Evolutionary conservation across 2,888 invertebrate genomes (phyloP).

Genomic region (Dendrolimus houi): DNA sequence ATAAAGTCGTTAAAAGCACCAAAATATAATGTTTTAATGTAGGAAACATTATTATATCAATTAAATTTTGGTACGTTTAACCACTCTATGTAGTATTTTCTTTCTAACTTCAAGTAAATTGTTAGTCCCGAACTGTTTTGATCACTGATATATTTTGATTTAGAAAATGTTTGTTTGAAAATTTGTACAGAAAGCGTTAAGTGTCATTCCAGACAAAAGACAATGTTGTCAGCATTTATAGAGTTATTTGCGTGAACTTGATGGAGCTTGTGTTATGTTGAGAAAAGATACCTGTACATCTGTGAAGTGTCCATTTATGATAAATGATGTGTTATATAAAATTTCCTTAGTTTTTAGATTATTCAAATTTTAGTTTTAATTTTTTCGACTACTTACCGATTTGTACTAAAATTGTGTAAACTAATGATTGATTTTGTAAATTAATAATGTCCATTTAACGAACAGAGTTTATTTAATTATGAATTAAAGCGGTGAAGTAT

Average conservation of each 20-base stretch:
- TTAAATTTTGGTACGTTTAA: no score
- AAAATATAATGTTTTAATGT: no score
- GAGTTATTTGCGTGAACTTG: conserved; percentile 51
- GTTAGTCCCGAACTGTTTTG: no score
- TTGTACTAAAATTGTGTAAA: conserved; percentile 37
- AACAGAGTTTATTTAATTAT: conserved; percentile 1
- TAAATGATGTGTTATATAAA: conserved; percentile 28
- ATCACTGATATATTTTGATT: conserved; percentile 15
- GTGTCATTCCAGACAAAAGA: conserved; percentile 76
- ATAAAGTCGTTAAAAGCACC: no score
- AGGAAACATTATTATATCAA: no score
- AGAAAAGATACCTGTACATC: conserved; percentile 30
- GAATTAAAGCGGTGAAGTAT: conserved; percentile 22
- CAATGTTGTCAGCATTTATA: conserved; percentile 75
- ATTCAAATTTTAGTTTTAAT: conserved; percentile 30
- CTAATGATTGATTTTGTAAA: conserved; percentile 28
- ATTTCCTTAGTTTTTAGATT: conserved; percentile 9
- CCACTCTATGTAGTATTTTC: no score
- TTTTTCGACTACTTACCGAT: conserved; percentile 44
- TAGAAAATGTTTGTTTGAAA: conserved; percentile 40
- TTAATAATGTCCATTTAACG: background rate
- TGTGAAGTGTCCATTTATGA: conserved; percentile 40
- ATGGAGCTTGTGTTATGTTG: conserved; percentile 33
- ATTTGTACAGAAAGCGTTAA: conserved; percentile 39
- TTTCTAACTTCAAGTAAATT: no score